Percentiles rank a stretch among this genome's conserved stretches.
Conservation (phyloP, 2,113 vertebrate genomes). For the Ciconia boyciana region DNA sequence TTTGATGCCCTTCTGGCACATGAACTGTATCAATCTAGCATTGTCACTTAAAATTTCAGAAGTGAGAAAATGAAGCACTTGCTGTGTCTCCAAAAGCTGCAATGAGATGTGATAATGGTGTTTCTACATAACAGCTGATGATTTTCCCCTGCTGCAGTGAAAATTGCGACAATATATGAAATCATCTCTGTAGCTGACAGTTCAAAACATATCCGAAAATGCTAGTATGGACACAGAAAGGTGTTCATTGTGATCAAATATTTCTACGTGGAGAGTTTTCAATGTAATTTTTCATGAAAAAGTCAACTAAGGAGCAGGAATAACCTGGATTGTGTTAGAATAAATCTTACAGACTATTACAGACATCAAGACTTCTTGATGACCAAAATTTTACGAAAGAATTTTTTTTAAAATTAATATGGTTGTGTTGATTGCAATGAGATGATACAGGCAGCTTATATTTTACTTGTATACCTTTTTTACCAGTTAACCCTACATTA, state of each 20-base stretch:
- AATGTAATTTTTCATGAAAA: neutral
- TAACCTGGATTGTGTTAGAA: neutral
- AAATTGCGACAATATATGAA: neutral
- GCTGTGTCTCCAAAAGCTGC: neutral
- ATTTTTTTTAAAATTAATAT: rapidly evolving
- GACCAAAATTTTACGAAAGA: neutral
- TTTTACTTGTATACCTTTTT: neutral
- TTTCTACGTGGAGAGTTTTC: neutral
- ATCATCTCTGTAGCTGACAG: neutral
- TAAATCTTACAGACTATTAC: neutral
- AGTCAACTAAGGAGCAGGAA: neutral
- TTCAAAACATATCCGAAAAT: neutral
- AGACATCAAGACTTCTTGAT: neutral
- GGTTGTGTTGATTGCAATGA: neutral
- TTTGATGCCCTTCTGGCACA: neutral
- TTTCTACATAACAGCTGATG: neutral
- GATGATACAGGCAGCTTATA: neutral
- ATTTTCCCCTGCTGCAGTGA: neutral
- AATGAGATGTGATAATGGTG: neutral
- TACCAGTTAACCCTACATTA: neutral
- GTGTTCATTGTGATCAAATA: neutral
- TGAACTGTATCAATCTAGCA: neutral
- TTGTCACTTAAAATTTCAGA: neutral
- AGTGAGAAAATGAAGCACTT: neutral
- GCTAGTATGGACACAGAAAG: neutral